Evolutionary conservation across 2,797 vertebrate species (phyloP).

Genomic region (Ctenochaetus hawaiiensis): DNA sequence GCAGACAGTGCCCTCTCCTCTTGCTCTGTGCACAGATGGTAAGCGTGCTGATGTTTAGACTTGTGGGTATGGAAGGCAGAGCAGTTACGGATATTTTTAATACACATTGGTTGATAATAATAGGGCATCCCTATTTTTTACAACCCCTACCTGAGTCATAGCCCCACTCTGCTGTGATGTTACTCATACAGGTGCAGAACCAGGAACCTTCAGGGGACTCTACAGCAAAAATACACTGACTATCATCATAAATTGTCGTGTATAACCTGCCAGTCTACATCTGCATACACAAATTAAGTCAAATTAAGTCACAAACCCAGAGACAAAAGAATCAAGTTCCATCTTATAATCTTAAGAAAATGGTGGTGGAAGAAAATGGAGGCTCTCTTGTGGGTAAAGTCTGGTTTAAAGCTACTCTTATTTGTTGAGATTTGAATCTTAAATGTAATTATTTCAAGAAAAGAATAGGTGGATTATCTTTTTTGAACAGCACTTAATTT

Average conservation of each 20-base stretch:
- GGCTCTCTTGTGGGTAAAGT: conserved; percentile 4
- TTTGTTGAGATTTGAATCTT: not conserved
- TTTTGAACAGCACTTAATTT: not conserved
- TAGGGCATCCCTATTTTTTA: not conserved
- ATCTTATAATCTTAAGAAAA: conserved; percentile 5
- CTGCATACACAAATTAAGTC: conserved; percentile 18
- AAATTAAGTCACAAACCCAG: not conserved
- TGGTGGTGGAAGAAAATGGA: not conserved
- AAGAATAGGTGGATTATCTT: not conserved
- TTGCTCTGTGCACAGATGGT: too few relatives aligned
- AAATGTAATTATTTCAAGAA: not conserved
- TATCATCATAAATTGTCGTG: conserved; percentile 13
- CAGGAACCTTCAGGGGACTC: conserved; percentile 6
- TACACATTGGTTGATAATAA: not conserved
- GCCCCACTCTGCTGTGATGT: conserved; percentile 21
- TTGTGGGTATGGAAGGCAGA: too few relatives aligned
- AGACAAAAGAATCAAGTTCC: not conserved
- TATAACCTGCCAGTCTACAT: conserved; percentile 8
- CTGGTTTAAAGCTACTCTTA: not conserved
- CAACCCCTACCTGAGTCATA: conserved; percentile 12
- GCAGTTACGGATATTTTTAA: not conserved
- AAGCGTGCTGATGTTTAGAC: too few relatives aligned
- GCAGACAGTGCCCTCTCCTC: too few relatives aligned
- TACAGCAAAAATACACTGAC: conserved; percentile 9
- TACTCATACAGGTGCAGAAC: conserved; percentile 44